phyloP scores from a whole-genome alignment of 2,113 vertebrate genomes.

The Cyanoderma ruficeps region DNA sequence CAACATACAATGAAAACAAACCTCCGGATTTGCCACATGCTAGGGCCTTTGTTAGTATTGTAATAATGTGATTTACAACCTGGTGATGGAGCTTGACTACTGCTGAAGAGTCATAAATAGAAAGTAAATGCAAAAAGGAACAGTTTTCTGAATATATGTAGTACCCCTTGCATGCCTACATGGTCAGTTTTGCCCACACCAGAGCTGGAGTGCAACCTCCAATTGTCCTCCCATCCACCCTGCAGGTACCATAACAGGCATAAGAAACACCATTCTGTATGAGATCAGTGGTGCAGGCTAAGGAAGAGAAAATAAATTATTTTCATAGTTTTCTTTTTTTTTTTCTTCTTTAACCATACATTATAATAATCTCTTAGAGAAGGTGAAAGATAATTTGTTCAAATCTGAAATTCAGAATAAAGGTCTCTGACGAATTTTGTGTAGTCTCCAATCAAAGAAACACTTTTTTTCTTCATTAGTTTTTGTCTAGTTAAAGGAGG shows the following conservation, averaged over 20 bases:
- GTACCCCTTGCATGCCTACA: neutral
- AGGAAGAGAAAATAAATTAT: neutral
- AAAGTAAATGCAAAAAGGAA: neutral
- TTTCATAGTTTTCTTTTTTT: neutral
- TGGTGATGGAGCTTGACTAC: neutral
- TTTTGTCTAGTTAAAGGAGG: neutral
- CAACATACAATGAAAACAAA: neutral
- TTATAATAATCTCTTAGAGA: neutral
- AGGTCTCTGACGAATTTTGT: neutral
- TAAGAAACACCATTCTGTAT: neutral
- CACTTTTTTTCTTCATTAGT: neutral
- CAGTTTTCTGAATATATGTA: neutral
- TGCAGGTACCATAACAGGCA: neutral
- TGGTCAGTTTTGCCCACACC: neutral
- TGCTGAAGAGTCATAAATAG: neutral
- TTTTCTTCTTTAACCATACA: neutral
- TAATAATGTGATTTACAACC: neutral
- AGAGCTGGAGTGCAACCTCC: neutral
- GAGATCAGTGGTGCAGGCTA: neutral
- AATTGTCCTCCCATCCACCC: neutral
- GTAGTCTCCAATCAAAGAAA: neutral
- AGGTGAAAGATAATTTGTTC: neutral
- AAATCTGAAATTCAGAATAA: neutral
- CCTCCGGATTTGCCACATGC: neutral
- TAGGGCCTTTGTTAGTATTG: neutral